Base-by-base conservation (phyloP, 1,140 invertebrate species). In the Leptinotarsa texana region DNA sequence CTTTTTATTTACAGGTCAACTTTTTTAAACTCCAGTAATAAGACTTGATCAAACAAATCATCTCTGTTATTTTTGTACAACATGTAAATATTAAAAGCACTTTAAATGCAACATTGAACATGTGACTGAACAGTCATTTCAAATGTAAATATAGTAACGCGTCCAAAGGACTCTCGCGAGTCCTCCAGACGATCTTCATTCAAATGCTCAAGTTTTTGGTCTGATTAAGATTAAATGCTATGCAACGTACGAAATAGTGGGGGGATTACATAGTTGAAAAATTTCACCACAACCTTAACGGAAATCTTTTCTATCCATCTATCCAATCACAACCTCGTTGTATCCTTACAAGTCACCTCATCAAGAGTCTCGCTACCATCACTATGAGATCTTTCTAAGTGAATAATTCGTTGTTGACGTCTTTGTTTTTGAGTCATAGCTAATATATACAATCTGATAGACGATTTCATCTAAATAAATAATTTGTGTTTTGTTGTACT, bases 401-500 rank as follows among this genome's bases (percentile, higher is more conserved):
- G 75, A 63, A 77, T 73, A 79, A 77, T 79, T 74, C 75, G 74
- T 78, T 77, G 73, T 77, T 62, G 15, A 57, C 13, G 51, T 57
- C 51, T 61, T 67, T 69, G 73, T 68, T 76, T 71, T 71, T 71
- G 69, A 71, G 69, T 71, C 57, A 70, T 70, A 57, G 27, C 47
- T 42, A 73, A 66, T 74, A 74, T 74, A 63, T 74, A 74, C 73
- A 74, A 71, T 73, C 66, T 74, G 51, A 57, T n/a, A 74, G 51
- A 71, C 47, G 21, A 72, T 67, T 75, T 71, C 68, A 62, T 62
- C 73, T 69, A 74, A 74, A 68, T 75, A 79, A 79, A 77, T 77
- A 79, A 79, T 79, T 80, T 76, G 77, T 78, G 76, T 73, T 77
- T 75, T 78, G 77, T 80, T 80, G 80, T 80, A 80, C 80, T 80